phyloP scores from a whole-genome alignment of 2,888 invertebrate species.

The Carcina quercana region DNA sequence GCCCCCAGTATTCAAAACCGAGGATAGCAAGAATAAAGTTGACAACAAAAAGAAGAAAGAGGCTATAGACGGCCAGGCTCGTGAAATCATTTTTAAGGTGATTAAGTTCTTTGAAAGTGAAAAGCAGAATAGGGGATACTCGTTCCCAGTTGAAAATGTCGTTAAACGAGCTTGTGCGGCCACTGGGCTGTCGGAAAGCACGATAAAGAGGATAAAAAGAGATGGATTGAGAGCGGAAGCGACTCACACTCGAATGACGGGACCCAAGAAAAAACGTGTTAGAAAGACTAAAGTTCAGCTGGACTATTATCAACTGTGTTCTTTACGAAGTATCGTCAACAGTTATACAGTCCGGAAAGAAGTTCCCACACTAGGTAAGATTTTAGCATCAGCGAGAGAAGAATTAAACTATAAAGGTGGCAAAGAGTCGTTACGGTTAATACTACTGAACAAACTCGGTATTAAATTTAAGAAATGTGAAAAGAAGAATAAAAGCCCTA shows the following conservation, averaged over 20 bases:
- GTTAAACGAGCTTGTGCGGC: conserved; percentile 63
- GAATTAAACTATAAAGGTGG: conserved; percentile 60
- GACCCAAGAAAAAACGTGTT: conserved; percentile 60
- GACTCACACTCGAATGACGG: conserved; percentile 60
- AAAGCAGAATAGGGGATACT: conserved; percentile 63
- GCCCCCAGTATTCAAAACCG: conserved; percentile 20
- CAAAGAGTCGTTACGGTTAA: conserved; percentile 58
- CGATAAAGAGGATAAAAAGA: conserved; percentile 60
- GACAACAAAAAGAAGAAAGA: conserved; percentile 63
- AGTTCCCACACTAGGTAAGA: conserved; percentile 60
- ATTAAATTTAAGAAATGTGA: conserved; percentile 68
- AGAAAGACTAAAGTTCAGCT: conserved; percentile 62
- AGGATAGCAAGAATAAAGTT: conserved; percentile 36
- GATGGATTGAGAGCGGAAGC: conserved; percentile 59
- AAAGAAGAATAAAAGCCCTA: conserved; percentile 55
- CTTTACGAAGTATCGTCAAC: conserved; percentile 57
- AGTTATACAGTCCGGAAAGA: conserved; percentile 58
- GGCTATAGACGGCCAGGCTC: conserved; percentile 62
- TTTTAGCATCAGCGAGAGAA: conserved; percentile 54
- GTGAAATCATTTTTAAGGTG: conserved; percentile 62
- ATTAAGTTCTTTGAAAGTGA: conserved; percentile 67
- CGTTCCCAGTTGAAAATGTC: conserved; percentile 63
- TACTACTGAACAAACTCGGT: conserved; percentile 59
- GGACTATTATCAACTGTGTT: conserved; percentile 60
- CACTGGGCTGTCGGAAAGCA: conserved; percentile 60